These are phyloP conservation scores for Enteromius afrohamiltoni DNA, from an alignment of 2,797 vertebrate species.

Conservation along the genomic window DNA sequence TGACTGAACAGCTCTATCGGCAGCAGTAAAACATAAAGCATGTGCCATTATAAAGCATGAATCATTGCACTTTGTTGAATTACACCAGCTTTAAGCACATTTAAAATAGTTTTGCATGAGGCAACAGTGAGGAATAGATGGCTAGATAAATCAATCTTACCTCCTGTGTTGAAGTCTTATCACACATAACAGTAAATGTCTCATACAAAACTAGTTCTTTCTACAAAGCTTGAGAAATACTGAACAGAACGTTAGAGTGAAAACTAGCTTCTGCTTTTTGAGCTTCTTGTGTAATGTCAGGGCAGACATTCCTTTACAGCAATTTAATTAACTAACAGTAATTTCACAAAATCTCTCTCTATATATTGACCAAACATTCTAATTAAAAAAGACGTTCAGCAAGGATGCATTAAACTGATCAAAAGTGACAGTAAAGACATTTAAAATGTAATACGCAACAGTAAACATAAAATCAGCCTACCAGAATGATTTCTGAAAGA, in stretches of 20 bases:
- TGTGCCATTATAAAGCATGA: neutral
- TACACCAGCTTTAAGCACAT: neutral
- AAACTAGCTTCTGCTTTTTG: conserved; percentile 47
- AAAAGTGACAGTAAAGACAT: neutral
- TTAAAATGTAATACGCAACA: neutral
- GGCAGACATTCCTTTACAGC: neutral
- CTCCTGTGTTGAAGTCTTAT: neutral
- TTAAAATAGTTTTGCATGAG: neutral
- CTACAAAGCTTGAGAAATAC: conserved; percentile 37
- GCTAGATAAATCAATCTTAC: conserved; percentile 8
- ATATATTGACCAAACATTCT: neutral
- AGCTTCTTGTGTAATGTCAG: conserved; percentile 35
- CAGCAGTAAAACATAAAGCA: neutral
- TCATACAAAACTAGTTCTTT: conserved; percentile 15
- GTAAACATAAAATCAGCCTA: neutral
- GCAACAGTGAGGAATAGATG: neutral
- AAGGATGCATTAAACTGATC: neutral
- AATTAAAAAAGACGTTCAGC: neutral
- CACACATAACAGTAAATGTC: neutral
- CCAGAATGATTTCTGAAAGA: neutral
- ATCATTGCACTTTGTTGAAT: neutral
- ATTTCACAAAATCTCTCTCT: neutral
- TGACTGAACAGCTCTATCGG: conserved; percentile 3
- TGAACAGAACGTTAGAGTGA: conserved; percentile 14
- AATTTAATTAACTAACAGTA: neutral